phyloP scores from a whole-genome alignment of 1,140 invertebrate genomes.

The Dinoponera quadriceps region DNA sequence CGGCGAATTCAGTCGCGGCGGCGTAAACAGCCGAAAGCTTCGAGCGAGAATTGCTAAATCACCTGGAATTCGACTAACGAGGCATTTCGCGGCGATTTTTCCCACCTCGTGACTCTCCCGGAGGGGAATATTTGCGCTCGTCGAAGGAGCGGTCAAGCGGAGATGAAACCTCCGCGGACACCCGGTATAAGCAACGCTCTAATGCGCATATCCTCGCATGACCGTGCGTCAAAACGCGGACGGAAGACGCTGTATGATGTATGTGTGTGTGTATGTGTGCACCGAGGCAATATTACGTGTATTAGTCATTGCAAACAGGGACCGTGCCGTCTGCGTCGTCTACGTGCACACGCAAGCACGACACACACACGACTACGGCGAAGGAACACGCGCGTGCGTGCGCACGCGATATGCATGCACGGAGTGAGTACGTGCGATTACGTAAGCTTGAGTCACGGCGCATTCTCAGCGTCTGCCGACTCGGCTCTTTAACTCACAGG shows the following conservation, averaged over 20 bases:
- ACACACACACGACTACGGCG: constrained; percentile 6
- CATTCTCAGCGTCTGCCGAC: constrained; percentile 40
- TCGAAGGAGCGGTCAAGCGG: not conserved
- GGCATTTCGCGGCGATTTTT: too few relatives aligned
- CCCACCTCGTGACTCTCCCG: too few relatives aligned
- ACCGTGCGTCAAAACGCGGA: constrained; percentile 56
- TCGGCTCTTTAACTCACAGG: constrained; percentile 41
- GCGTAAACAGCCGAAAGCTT: too few relatives aligned
- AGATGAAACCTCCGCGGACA: constrained; percentile 28
- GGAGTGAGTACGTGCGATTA: constrained; percentile 53
- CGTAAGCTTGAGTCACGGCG: constrained; percentile 56
- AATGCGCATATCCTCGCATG: constrained; percentile 57
- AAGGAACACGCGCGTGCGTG: constrained; percentile 43
- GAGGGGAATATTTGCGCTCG: too few relatives aligned
- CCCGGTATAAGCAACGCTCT: constrained; percentile 46
- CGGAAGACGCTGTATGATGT: constrained; percentile 53
- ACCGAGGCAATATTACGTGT: constrained; percentile 54
- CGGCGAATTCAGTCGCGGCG: too few relatives aligned
- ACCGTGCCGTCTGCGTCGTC: constrained; percentile 50
- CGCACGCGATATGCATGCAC: constrained; percentile 59
- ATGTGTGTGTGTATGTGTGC: constrained; percentile 19
- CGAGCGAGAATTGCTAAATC: too few relatives aligned
- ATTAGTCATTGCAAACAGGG: constrained; percentile 62
- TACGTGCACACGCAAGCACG: constrained; percentile 53
- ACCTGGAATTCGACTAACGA: too few relatives aligned